phyloP scores from a whole-genome alignment of 2,888 invertebrate species.

The Drosophila birchii region DNA sequence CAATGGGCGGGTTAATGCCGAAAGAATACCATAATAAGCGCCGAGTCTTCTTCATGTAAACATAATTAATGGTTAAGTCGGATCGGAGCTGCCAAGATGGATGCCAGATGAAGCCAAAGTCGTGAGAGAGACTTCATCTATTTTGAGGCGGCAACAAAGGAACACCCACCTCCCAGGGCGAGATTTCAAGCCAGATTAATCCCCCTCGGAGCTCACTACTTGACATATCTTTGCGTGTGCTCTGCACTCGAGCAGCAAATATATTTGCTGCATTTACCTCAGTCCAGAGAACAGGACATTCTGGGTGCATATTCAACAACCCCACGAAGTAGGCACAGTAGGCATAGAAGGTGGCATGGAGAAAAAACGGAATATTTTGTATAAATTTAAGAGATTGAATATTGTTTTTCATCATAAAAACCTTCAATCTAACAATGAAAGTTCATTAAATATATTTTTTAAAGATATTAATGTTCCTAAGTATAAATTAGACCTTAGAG shows the following conservation, averaged over 20 bases:
- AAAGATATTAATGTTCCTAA: not conserved
- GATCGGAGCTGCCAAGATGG: conserved; percentile 6
- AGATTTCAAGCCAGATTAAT: conserved; percentile 5
- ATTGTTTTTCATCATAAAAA: not conserved
- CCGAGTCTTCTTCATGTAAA: conserved; percentile 9
- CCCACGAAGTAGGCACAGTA: conserved; percentile 24
- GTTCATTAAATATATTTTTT: no score
- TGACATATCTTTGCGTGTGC: conserved; percentile 41
- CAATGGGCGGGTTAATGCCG: conserved; percentile 29
- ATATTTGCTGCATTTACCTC: conserved; percentile 11
- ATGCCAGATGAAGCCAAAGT: conserved; percentile 17
- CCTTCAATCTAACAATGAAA: no score
- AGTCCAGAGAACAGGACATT: conserved; percentile 16
- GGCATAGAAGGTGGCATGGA: conserved; percentile 13
- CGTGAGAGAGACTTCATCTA: conserved; percentile 19
- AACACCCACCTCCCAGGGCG: conserved; percentile 1
- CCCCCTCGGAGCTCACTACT: conserved; percentile 44
- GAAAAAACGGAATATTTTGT: not conserved
- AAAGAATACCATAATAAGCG: conserved; percentile 25
- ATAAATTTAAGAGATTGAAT: not conserved
- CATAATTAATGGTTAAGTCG: conserved; percentile 39
- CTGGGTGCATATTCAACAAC: conserved; percentile 36
- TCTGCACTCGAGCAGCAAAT: conserved; percentile 7
- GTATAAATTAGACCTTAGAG: not conserved
- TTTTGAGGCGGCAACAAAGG: conserved; percentile 10